These are phyloP conservation scores for Danio choprae DNA, from an alignment of 2,797 vertebrate genomes.

Conservation along the genomic window DNA sequence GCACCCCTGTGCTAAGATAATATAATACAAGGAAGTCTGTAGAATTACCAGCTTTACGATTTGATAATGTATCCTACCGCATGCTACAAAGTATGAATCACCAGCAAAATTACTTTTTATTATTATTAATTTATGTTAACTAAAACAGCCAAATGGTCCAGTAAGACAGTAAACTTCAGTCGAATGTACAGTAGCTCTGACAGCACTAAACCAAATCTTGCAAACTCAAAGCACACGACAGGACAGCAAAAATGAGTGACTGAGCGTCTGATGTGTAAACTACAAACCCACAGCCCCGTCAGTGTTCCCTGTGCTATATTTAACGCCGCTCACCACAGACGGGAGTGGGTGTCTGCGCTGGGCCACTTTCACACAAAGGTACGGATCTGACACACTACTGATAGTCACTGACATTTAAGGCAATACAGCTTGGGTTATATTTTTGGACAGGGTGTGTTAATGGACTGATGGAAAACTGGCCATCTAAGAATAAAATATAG, in stretches of 20 bases:
- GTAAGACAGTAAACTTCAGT: background rate
- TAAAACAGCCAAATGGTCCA: background rate
- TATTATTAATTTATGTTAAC: background rate
- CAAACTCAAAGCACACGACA: background rate
- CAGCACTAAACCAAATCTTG: background rate
- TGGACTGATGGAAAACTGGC: background rate
- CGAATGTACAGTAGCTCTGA: background rate
- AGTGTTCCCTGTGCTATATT: constrained; percentile 58
- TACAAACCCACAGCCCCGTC: constrained; percentile 29
- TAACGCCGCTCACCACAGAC: constrained; percentile 57
- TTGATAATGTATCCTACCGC: background rate
- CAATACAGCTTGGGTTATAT: constrained; percentile 3
- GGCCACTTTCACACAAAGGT: constrained; percentile 57
- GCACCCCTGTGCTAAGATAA: no score
- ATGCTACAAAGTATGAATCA: background rate
- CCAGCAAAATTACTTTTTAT: background rate
- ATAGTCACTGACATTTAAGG: constrained; percentile 51
- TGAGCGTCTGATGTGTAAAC: constrained; percentile 15
- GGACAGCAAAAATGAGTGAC: constrained; percentile 9
- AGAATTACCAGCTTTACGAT: background rate
- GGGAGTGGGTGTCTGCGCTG: constrained; percentile 64
- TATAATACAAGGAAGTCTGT: background rate
- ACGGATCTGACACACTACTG: constrained; percentile 58
- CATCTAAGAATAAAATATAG: background rate
- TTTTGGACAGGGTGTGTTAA: background rate